Evolutionary conservation across 37 sponge, comb jelly and placozoan genomes (phyloP), one percentile per base, ranked within the genome.

Genomic region (Theonella swinhoei): DNA sequence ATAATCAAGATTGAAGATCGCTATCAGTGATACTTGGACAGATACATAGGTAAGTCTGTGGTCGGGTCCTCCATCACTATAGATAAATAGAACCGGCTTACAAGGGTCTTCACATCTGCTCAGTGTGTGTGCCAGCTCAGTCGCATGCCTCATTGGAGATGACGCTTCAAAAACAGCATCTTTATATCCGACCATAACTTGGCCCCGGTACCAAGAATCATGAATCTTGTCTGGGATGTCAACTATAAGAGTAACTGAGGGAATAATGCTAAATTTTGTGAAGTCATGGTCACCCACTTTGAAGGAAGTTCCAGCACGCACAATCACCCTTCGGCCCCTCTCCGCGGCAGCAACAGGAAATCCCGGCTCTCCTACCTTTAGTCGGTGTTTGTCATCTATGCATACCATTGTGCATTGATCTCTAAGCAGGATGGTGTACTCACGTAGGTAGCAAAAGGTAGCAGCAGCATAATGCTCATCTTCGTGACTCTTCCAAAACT

Each of bases 301-400:
- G n/a, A n/a, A n/a, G n/a, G n/a, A n/a, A n/a, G n/a, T n/a, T n/a
- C n/a, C n/a, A 72, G 7, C 26, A 37, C 64, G 41, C 17, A 86
- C 80, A 4, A 70, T 14, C 28, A 76, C 78, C 31, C 72, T 68
- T 30, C 63, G 69, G 4, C 85, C 85, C 23, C 70, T 72, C 33
- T 86, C 78, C 20, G 74, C 86, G 34, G 91, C 86, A 40, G 91
- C 91, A 25, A 91, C 81, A 42, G 91, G n/a, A n/a, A n/a, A n/a
- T n/a, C n/a, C n/a, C n/a, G n/a, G n/a, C n/a, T n/a, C n/a, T n/a
- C n/a, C n/a, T 20, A 90, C 80, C 58, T 85, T 75, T n/a, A n/a
- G n/a, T n/a, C n/a, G n/a, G n/a, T n/a, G n/a, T n/a, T n/a, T n/a
- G n/a, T n/a, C n/a, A 59, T 81, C 85, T 25, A 84, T 9, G 31